phyloP scores from a whole-genome alignment of 2,113 vertebrate genomes.

The Pristiophorus japonicus region DNA sequence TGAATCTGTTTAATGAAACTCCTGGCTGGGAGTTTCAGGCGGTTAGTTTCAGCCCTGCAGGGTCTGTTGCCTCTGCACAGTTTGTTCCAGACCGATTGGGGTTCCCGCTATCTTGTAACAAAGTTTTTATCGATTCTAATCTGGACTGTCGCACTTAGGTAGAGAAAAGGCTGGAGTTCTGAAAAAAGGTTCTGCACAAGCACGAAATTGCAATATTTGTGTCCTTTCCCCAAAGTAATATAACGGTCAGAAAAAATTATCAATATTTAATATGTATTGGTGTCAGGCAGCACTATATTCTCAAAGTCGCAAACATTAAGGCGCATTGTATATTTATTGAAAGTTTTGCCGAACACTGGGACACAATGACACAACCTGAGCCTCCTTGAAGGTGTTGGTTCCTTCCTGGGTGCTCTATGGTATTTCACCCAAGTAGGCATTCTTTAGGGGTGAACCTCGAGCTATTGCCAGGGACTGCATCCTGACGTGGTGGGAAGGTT shows the following conservation, averaged over 20 bases:
- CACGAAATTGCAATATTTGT: constrained; percentile 14
- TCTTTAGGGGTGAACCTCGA: not conserved
- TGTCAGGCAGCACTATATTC: not conserved
- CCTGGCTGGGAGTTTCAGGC: not conserved
- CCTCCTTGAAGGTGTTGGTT: not conserved
- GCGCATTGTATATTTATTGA: not conserved
- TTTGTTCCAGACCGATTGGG: not conserved
- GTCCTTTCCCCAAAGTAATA: not conserved
- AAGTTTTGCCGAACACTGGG: not conserved
- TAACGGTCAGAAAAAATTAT: not conserved
- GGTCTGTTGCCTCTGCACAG: not conserved
- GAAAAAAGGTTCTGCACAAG: not conserved
- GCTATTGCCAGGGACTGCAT: no score
- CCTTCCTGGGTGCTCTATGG: not conserved
- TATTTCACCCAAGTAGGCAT: not conserved
- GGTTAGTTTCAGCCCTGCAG: not conserved
- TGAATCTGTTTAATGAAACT: not conserved
- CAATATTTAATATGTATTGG: not conserved
- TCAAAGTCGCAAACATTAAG: not conserved
- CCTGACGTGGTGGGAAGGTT: no score
- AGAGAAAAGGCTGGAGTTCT: not conserved
- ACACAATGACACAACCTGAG: constrained; percentile 16
- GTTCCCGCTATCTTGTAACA: not conserved
- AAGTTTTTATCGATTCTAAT: not conserved
- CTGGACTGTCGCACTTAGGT: not conserved